phyloP scores from a whole-genome alignment of 1,140 invertebrate genomes.

The Drosophila ambigua region DNA sequence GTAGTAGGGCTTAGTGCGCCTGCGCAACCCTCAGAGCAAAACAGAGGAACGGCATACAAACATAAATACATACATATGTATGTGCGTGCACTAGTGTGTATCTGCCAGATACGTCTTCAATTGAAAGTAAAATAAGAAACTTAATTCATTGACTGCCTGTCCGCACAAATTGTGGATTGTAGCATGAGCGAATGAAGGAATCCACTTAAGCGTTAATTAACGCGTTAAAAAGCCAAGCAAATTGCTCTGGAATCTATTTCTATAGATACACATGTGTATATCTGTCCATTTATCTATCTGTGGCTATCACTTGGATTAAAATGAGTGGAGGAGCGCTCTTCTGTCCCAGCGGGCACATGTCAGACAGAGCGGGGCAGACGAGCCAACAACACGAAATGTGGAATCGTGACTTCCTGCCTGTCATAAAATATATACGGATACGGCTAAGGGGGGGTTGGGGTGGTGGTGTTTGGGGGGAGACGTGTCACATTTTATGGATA shows the following conservation, averaged over 20 bases:
- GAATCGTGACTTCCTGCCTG: conserved; percentile 76
- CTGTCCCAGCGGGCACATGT: conserved; percentile 29
- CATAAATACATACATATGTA: neutral
- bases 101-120: conserved; percentile 28
- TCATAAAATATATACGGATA: conserved; percentile 56
- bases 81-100: neutral
- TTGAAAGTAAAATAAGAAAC: conserved; percentile 49
- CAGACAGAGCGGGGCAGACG: conserved; percentile 15
- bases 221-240: conserved; percentile 53
- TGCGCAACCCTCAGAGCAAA: conserved; percentile 52
- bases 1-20: conserved; percentile 13
- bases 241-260: conserved; percentile 46
- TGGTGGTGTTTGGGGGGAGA: conserved; percentile 2
- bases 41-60: conserved; percentile 3
- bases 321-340: conserved; percentile 15
- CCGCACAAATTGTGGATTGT: conserved; percentile 42
- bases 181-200: conserved; percentile 31
- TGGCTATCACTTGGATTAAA: conserved; percentile 43
- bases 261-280: conserved; percentile 22
- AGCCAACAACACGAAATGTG: conserved; percentile 30
- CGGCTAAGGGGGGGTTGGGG: neutral
- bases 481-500: conserved; percentile 66
- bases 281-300: conserved; percentile 29
- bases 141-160: conserved; percentile 50
- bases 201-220: conserved; percentile 65